A percentile compares a stretch with the other conserved stretches of the same genome.
These are phyloP conservation scores for Cossypha dichroa DNA, from an alignment of 2,797 vertebrate genomes.

Conservation along the genomic window DNA sequence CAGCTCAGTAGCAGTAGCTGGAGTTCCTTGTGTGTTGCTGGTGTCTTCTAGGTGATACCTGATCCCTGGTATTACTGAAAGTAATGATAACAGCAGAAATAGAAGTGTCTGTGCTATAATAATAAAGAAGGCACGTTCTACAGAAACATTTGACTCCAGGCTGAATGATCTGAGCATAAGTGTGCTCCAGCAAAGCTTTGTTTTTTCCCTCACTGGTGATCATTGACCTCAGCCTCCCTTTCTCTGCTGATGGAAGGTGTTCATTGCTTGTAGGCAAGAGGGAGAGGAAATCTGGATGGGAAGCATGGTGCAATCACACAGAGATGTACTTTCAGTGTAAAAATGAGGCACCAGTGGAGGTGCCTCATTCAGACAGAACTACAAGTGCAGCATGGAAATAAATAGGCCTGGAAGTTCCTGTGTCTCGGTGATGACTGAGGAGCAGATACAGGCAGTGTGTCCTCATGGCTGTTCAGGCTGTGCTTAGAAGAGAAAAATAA, in stretches of 20 bases:
- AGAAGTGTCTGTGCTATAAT: neutral
- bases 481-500: neutral
- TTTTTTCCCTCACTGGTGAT: rapidly evolving
- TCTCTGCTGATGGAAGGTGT: neutral
- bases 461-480: neutral
- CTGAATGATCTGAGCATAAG: rapidly evolving
- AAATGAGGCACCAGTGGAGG: neutral
- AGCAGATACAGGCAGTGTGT: neutral
- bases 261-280: neutral
- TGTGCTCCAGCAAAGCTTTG: neutral
- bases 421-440: neutral
- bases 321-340: neutral
- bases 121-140: neutral
- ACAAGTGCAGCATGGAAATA: neutral
- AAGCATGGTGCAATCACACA: neutral
- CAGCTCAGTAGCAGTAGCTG: neutral
- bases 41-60: neutral
- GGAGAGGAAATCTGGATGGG: neutral
- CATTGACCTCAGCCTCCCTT: neutral
- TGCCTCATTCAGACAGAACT: neutral
- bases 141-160: neutral
- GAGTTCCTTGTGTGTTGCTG: neutral
- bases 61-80: neutral
- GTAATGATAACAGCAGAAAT: neutral
- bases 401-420: neutral